Evolutionary conservation across 2,113 vertebrate genomes (phyloP), one percentile per base, ranked within the genome.

Genomic region (Ictalurus punctatus): DNA sequence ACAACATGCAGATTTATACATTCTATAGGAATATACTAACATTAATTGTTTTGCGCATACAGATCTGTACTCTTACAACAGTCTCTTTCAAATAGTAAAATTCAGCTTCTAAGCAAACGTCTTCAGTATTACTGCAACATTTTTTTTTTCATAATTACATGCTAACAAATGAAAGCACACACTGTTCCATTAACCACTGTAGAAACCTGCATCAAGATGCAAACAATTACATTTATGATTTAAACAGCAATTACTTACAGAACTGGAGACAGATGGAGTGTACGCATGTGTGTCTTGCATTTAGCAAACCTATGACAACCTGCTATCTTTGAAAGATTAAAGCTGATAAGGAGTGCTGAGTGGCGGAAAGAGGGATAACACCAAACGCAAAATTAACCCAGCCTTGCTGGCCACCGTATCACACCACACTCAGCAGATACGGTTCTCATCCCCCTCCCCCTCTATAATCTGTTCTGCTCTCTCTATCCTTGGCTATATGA

Each of bases 371-470:
- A 88, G 34, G 92, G 87, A 87, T 86, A 89, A 37, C 78, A 76
- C 90, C 73, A 83, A 73, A 83, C 80, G 65, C 63, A 6, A 88
- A 86, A 93, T 94, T 94, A 92, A 94, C 94, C 92, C 95, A 89
- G 91, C 96, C 95, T 95, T 90, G 90, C 94, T 90, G 95, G 95
- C 95, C 93, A 91, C 95, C 95, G 94, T 95, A 96, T 97, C 97
- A 96, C 97, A 95, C 97, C 96, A 97, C 97, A 93, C 93, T 92
- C 93, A 27, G 93, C 95, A 95, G 96, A 96, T 95, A 93, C 93
- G 96, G 94, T 95, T 92, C 94, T 83, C 90, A 88, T 89, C 74
- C 74, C 54, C 87, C 91, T 84, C 91, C 84, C 85, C 21, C 80
- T 84, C 4, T 79, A 88, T 91, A 87, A 92, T 92, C 87, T 23